phyloP scores from a whole-genome alignment of 2,113 vertebrate genomes.

The Mionectes macconnelli region DNA sequence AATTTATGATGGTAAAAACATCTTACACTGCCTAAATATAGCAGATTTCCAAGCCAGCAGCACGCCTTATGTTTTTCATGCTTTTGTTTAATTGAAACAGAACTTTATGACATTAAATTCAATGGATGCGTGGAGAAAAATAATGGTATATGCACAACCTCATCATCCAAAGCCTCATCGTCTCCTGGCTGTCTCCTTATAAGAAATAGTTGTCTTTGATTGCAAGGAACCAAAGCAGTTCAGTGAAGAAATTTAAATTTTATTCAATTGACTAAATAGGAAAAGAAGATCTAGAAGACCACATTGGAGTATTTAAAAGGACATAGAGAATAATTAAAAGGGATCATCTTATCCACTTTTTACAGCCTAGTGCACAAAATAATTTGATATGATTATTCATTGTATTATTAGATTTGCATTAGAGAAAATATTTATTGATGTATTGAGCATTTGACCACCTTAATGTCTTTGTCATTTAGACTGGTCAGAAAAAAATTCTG shows the following conservation, averaged over 20 bases:
- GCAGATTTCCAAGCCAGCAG: slow-evolving; percentile 12
- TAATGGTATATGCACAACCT: neutral
- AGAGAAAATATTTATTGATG: neutral
- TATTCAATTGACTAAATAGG: neutral
- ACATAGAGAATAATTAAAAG: neutral
- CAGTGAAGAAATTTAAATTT: neutral
- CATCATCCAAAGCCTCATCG: neutral
- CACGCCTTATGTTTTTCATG: neutral
- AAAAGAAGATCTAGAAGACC: neutral
- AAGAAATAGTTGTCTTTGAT: neutral
- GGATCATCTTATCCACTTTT: neutral
- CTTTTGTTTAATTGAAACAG: neutral
- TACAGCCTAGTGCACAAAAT: neutral
- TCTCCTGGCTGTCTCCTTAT: neutral
- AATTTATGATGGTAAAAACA: neutral
- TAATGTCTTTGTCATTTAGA: neutral
- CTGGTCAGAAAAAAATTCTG: neutral
- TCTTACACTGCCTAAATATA: neutral
- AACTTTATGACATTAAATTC: neutral
- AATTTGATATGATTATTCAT: neutral
- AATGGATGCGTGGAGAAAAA: neutral
- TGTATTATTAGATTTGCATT: neutral
- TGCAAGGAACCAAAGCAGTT: neutral
- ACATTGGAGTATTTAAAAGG: neutral
- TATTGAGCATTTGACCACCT: neutral